phyloP scores from a whole-genome alignment of 2,888 invertebrate genomes.

The Hoplodrina ambigua region DNA sequence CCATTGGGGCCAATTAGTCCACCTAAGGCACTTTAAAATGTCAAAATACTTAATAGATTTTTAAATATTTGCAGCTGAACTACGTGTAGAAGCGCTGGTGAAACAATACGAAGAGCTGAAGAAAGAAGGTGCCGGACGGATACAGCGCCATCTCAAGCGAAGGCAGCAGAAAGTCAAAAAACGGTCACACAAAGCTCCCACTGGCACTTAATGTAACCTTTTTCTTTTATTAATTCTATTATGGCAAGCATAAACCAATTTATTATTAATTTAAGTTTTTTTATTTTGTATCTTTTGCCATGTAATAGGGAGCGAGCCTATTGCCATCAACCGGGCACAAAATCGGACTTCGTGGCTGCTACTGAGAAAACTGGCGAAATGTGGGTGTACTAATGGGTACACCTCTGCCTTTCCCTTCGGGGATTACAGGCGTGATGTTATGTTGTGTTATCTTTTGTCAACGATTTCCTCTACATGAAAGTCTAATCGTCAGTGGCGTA shows the following conservation, averaged over 20 bases:
- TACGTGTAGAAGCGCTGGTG: constrained; percentile 93
- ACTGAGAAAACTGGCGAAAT: no score
- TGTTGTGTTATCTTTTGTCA: no score
- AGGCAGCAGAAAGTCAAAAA: constrained; percentile 94
- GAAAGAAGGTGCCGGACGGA: constrained; percentile 92
- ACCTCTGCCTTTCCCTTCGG: no score
- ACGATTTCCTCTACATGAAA: no score
- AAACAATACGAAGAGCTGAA: constrained; percentile 95
- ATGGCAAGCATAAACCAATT: background rate
- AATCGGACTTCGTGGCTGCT: no score
- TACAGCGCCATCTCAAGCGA: constrained; percentile 95
- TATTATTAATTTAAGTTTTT: background rate
- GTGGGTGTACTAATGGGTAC: no score
- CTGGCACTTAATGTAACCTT: constrained; percentile 69
- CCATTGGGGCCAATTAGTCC: no score
- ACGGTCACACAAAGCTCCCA: constrained; percentile 79
- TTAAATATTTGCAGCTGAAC: constrained; percentile 92
- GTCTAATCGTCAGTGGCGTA: no score
- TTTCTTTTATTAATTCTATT: background rate
- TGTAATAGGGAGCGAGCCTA: no score
- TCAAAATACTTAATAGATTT: background rate
- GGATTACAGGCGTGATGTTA: no score
- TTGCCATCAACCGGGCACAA: no score
- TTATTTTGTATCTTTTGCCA: background rate
- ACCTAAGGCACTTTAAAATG: no score